Base-by-base conservation (phyloP, 2,113 vertebrate genomes). In the Syngnathoides biaculeatus region DNA sequence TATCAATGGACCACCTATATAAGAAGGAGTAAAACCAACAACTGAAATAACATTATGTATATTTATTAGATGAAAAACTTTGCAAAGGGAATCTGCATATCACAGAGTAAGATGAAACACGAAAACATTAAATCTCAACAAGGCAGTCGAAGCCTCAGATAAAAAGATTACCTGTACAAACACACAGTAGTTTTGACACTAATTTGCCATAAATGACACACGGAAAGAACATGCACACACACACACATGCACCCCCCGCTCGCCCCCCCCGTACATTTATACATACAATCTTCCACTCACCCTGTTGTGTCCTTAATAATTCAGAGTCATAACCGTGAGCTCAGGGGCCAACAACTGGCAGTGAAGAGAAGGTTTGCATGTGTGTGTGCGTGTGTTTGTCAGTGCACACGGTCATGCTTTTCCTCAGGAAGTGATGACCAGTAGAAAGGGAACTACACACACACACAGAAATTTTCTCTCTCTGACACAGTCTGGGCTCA, bases 361-460 rank as follows among this genome's bases (percentile, higher is more conserved):
- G 73, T 67, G 72, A 58, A 74, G 67, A 65, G n/a, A n/a, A n/a
- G 56, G 17, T 48, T 48, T 7, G 7, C 45, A 69, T 65, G 69
- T 68, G 63, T 70, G 72, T 60, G 74, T 69, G 67, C 74, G 56
- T 47, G 64, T 53, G 64, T 43, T 30, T 48, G 26, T 58, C 57
- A 65, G 69, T 69, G 66, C 52, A 68, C 67, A 58, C 73, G 75
- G 68, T 87, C 79, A 86, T 88, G 74, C 70, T 86, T 90, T 90
- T 88, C 85, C 85, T 89, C 89, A 86, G 89, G 88, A 90, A 90
- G 81, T 87, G 81, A 79, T 84, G 83, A 84, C 88, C 86, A 24
- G 74, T 76, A 88, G 75, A 90, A 89, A 89, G 80, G 90, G 91
- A 93, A 92, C 86, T 88, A 80, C 73, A 83, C 65, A 74, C 77